A percentile compares a stretch with the other conserved stretches of the same genome.
Conservation (phyloP, 2,797 vertebrate genomes). For the Onychomys leucogaster region DNA sequence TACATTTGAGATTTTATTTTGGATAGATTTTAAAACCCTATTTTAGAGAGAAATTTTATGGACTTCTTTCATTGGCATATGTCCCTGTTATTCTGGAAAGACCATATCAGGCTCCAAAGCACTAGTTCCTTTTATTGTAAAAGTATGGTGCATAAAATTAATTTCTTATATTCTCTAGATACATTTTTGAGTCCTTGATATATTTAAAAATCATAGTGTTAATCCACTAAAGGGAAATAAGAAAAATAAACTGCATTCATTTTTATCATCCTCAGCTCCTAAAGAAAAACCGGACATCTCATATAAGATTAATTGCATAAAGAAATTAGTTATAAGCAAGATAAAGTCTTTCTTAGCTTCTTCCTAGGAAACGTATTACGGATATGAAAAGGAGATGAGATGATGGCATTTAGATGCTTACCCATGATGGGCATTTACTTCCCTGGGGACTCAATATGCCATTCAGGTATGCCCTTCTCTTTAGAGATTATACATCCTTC, state of each 20-base stretch:
- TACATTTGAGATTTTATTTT: neutral
- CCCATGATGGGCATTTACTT: neutral
- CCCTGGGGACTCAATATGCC: neutral
- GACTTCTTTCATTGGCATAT: neutral
- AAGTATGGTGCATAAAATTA: neutral
- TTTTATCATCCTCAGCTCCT: neutral
- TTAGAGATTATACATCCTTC: neutral
- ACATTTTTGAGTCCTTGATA: neutral
- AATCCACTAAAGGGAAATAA: neutral
- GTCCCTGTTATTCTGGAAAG: fast-evolving
- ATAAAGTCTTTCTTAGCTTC: neutral
- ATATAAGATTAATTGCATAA: neutral
- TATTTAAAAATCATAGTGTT: neutral
- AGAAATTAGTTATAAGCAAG: neutral
- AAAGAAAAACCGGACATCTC: neutral
- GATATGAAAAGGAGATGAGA: neutral
- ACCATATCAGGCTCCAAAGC: neutral
- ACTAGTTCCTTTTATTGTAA: neutral
- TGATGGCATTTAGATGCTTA: neutral
- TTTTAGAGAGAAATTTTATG: neutral
- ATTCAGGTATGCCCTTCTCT: neutral
- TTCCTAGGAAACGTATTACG: neutral
- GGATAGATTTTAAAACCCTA: neutral
- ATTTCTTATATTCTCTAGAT: neutral
- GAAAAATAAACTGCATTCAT: neutral